phyloP scores from a whole-genome alignment of 2,113 vertebrate species.

The Euleptes europaea region DNA sequence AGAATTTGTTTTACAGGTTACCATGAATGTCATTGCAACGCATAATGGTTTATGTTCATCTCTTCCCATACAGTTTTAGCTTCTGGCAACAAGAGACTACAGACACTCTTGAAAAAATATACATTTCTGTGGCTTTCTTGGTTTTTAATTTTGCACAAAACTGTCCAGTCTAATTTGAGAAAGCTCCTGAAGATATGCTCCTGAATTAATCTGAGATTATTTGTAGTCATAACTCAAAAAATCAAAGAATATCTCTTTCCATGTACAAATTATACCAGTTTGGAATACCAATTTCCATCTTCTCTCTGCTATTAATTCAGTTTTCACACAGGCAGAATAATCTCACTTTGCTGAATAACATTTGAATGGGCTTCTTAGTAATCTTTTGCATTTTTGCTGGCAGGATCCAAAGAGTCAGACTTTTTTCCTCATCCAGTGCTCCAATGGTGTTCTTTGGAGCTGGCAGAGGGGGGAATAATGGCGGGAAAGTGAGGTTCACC shows the following conservation, averaged over 20 bases:
- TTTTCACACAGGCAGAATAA: neutral
- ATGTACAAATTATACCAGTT: neutral
- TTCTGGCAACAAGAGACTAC: neutral
- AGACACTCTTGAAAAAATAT: neutral
- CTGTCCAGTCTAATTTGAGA: neutral
- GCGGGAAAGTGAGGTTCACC: constrained; percentile 57
- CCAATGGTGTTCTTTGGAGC: constrained; percentile 16
- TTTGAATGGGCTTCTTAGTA: rapidly evolving
- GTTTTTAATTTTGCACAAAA: neutral
- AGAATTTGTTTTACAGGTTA: too few species aligned
- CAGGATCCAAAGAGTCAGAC: constrained; percentile 41
- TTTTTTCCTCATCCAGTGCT: neutral
- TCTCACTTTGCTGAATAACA: neutral
- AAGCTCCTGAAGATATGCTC: too few species aligned
- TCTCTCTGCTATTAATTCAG: neutral
- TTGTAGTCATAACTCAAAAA: neutral
- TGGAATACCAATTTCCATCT: neutral
- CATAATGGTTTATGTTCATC: neutral
- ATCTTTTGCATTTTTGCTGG: neutral
- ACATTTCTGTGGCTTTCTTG: neutral
- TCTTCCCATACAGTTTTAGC: neutral
- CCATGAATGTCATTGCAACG: too few species aligned
- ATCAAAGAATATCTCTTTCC: neutral
- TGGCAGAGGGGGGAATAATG: constrained; percentile 43
- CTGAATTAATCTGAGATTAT: neutral